phyloP scores from a whole-genome alignment of 2,113 vertebrate species.

The Dissostichus mawsoni region DNA sequence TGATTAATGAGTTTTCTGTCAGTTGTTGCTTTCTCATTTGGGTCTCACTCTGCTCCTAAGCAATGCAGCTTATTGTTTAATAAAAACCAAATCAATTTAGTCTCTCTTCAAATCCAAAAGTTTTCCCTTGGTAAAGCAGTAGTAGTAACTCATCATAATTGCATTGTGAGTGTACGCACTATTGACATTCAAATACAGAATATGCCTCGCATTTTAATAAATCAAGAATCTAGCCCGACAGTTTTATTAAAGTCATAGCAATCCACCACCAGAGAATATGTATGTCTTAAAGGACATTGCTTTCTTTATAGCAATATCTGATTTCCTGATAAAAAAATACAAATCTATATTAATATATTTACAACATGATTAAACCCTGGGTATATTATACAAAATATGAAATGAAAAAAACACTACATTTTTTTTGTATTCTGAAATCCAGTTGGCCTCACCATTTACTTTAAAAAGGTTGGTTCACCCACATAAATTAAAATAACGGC shows the following conservation, averaged over 20 bases:
- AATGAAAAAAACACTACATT: too few relatives aligned
- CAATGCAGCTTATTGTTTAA: constrained; percentile 37
- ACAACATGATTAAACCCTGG: too few relatives aligned
- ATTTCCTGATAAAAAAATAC: too few relatives aligned
- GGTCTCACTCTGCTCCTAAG: constrained; percentile 1
- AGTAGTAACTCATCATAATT: not conserved
- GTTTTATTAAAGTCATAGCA: constrained; percentile 27
- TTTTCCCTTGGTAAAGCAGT: not conserved
- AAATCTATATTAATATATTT: too few relatives aligned
- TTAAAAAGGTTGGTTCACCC: too few relatives aligned
- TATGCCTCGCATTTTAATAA: constrained; percentile 15
- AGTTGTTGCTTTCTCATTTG: constrained; percentile 40
- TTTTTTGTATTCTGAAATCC: too few relatives aligned
- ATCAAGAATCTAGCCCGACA: constrained; percentile 9
- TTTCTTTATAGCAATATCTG: too few relatives aligned
- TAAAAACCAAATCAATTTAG: constrained; percentile 30
- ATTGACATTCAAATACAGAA: not conserved
- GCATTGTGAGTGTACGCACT: not conserved
- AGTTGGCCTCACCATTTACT: too few relatives aligned
- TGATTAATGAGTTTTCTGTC: constrained; percentile 44
- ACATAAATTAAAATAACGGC: too few relatives aligned
- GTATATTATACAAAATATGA: too few relatives aligned
- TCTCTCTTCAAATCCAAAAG: constrained; percentile 9
- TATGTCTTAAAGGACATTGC: not conserved
- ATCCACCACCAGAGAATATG: not conserved